Evolutionary conservation across 2,797 vertebrate genomes (phyloP), one percentile per base, ranked within the genome.

Genomic region (Bradypodion ventrale): DNA sequence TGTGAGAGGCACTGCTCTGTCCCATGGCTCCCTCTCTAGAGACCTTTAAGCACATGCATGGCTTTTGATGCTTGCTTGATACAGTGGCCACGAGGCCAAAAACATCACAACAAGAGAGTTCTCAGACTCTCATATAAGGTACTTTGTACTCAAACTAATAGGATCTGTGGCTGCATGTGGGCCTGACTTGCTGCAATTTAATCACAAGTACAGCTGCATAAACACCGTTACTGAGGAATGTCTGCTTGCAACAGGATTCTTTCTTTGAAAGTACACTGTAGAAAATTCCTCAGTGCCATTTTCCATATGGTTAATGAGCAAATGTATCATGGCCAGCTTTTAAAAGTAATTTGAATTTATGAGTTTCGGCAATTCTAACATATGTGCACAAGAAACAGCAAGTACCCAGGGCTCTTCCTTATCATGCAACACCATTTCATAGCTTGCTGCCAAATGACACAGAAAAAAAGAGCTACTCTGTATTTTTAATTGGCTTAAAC

Each of bases 161-260:
- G 95, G 96, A 96, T 95, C 92, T 92, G 94, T 86, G 93, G 95
- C 94, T 95, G 95, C 95, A 95, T 95, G 95, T 95, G 95, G 95
- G 94, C 95, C 96, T 89, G 95, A 93, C 92, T 89, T 94, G 94
- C 94, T 95, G 97, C 97, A 98, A 98, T 98, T 97, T 97, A 97
- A 98, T 98, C 96, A 90, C 95, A 92, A 96, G 96, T 97, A 97
- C 98, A 99, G 98, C 98, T 99, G 98, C 97, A 96, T 96, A 98
- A 99, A 99, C 97, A 99, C 95, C 94, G 95, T n/a, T 96, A 97
- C 95, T 93, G 91, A 97, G 97, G 97, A 97, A 97, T 97, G 97
- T 97, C 96, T 97, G 96, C 95, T 96, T 95, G 96, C 96, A 96
- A 97, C 97, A 97, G 96, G 96, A 97, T 97, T 97, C 96, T 93